phyloP scores from a whole-genome alignment of 2,797 vertebrate species.

The Buphagus erythrorhynchus region DNA sequence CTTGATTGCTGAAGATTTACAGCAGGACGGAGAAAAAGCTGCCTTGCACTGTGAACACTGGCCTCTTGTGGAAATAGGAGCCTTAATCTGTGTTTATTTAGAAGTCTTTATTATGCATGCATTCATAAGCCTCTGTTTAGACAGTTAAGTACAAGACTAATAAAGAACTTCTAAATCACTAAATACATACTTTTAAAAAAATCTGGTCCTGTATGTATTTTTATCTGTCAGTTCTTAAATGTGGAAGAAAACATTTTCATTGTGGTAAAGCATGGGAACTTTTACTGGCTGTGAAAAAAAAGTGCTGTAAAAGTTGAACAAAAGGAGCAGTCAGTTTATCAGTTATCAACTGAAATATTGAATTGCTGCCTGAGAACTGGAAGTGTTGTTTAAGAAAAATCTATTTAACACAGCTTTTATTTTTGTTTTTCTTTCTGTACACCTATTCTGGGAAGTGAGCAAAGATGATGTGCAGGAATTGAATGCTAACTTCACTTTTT shows the following conservation, averaged over 20 bases:
- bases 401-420: not conserved
- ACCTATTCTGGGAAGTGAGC: not conserved
- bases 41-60: not conserved
- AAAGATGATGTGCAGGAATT: not conserved
- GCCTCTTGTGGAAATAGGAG: not conserved
- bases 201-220: not conserved
- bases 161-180: not conserved
- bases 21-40: not conserved
- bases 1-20: not conserved
- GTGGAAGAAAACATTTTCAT: not conserved
- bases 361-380: not conserved
- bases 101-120: not conserved
- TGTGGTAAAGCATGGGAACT: not conserved
- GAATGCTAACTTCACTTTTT: not conserved
- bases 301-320: not conserved
- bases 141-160: not conserved
- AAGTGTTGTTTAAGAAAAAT: not conserved
- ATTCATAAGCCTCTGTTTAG: not conserved
- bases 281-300: not conserved
- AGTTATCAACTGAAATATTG: not conserved
- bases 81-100: not conserved
- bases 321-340: not conserved
- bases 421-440: not conserved
- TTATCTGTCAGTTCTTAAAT: not conserved
- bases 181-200: not conserved